Conservation (phyloP, 2,113 vertebrate species). For the Chloropsis cyanopogon region DNA sequence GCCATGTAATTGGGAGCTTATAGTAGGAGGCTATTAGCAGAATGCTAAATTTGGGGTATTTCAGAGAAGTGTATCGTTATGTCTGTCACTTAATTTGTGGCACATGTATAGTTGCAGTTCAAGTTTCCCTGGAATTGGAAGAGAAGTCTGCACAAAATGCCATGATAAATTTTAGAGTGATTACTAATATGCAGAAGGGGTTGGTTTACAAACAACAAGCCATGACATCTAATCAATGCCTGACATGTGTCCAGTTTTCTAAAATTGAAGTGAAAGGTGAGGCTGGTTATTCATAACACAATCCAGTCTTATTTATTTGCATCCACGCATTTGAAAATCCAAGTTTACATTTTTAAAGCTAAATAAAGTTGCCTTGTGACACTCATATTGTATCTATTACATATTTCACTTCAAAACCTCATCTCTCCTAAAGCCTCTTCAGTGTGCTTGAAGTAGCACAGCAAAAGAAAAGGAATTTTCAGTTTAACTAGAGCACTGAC, state of each 20-base stretch:
- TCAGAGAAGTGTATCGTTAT: not conserved
- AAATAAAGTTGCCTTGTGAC: slow-evolving; percentile 77
- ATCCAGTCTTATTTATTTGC: slow-evolving; percentile 52
- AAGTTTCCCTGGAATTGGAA: not conserved
- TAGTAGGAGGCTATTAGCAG: not conserved
- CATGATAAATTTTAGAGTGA: not conserved
- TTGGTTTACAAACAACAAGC: slow-evolving; percentile 10
- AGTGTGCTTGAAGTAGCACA: slow-evolving; percentile 77
- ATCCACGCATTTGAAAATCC: slow-evolving; percentile 57
- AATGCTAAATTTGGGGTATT: not conserved
- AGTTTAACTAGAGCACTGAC: slow-evolving; percentile 82
- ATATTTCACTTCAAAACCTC: slow-evolving; percentile 84
- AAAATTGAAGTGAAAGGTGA: slow-evolving; percentile 16
- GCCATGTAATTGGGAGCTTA: not conserved
- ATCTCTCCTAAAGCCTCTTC: slow-evolving; percentile 83
- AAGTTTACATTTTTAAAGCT: slow-evolving; percentile 78
- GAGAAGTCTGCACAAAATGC: not conserved
- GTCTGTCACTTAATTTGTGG: not conserved
- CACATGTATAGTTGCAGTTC: not conserved
- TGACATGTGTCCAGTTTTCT: slow-evolving; percentile 2
- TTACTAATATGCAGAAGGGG: not conserved
- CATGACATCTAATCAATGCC: not conserved
- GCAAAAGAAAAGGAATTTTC: slow-evolving; percentile 84
- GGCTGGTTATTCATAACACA: not conserved
- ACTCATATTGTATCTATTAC: slow-evolving; percentile 82